These are phyloP conservation scores for Cantharis flavilabris DNA, from an alignment of 2,888 invertebrate species.

Conservation along the genomic window DNA sequence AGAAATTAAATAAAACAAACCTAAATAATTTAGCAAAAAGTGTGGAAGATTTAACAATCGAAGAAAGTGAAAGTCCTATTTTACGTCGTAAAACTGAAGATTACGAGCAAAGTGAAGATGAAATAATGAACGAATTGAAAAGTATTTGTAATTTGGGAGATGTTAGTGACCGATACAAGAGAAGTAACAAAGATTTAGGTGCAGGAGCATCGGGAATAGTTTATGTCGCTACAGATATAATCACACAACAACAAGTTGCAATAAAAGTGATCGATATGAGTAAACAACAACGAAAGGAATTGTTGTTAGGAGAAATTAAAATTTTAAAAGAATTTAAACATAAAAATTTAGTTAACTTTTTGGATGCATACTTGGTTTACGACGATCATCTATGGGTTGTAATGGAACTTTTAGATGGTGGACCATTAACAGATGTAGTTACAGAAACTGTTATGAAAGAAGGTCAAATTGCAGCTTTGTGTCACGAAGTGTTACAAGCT, in stretches of 20 bases:
- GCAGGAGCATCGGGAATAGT: conserved; percentile 93
- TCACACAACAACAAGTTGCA: conserved; percentile 79
- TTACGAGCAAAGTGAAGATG: conserved; percentile 68
- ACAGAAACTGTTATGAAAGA: conserved; percentile 97
- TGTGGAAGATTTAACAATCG: conserved; percentile 52
- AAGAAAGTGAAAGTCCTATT: conserved; percentile 59
- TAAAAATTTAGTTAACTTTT: conserved; percentile 93
- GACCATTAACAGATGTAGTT: conserved; percentile 95
- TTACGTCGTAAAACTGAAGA: conserved; percentile 54
- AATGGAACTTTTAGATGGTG: conserved; percentile 94
- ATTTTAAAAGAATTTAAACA: conserved; percentile 91
- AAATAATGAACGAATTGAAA: conserved; percentile 72
- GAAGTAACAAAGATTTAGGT: conserved; percentile 80
- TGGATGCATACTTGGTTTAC: conserved; percentile 85
- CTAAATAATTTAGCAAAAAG: conserved; percentile 51
- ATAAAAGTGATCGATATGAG: conserved; percentile 95
- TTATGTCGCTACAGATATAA: conserved; percentile 82
- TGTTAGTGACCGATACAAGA: conserved; percentile 79
- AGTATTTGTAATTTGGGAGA: conserved; percentile 82
- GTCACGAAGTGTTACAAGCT: conserved; percentile 86
- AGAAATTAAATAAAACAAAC: conserved; percentile 44
- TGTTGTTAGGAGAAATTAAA: conserved; percentile 93
- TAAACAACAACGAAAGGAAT: conserved; percentile 93
- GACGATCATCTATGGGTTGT: conserved; percentile 94
- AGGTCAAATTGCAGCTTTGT: conserved; percentile 94